Conservation (phyloP, 2,888 invertebrate species). For the Scaptomyza parva region DNA sequence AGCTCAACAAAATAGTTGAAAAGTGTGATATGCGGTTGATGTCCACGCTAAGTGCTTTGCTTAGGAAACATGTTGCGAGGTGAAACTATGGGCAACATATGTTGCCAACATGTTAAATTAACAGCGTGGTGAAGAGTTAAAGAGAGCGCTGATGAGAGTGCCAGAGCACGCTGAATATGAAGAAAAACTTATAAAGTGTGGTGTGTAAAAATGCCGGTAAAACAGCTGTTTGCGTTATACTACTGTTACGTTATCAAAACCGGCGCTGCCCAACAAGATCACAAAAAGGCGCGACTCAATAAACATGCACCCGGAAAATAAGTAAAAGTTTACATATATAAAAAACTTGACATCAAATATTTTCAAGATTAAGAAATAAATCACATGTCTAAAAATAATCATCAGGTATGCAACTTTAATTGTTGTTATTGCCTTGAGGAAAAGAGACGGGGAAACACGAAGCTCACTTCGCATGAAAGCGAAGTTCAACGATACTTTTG, state of each 20-base stretch:
- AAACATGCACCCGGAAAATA: not conserved
- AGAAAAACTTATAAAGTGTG: conserved; percentile 44
- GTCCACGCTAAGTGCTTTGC: conserved; percentile 26
- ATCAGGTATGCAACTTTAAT: not conserved
- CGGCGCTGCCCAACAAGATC: conserved; percentile 11
- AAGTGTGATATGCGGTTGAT: conserved; percentile 17
- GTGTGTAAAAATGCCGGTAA: conserved; percentile 69
- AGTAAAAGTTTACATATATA: not conserved
- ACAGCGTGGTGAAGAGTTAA: conserved; percentile 35
- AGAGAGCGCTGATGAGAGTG: conserved; percentile 14
- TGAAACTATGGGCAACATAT: conserved; percentile 41
- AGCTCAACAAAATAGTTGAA: conserved; percentile 23
- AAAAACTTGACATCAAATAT: not conserved
- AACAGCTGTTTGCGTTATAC: conserved; percentile 63
- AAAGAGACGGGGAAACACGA: not conserved
- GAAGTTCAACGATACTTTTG: conserved; percentile 69
- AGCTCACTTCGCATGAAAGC: conserved; percentile 34
- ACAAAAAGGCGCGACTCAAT: conserved; percentile 21
- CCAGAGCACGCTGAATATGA: conserved; percentile 59
- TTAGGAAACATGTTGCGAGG: conserved; percentile 20
- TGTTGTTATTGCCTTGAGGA: conserved; percentile 4
- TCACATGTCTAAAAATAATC: not conserved
- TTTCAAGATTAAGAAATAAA: not conserved
- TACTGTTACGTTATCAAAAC: conserved; percentile 28
- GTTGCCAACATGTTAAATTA: conserved; percentile 33